phyloP scores from a whole-genome alignment of 2,113 vertebrate species.

The Baryphthengus martii region DNA sequence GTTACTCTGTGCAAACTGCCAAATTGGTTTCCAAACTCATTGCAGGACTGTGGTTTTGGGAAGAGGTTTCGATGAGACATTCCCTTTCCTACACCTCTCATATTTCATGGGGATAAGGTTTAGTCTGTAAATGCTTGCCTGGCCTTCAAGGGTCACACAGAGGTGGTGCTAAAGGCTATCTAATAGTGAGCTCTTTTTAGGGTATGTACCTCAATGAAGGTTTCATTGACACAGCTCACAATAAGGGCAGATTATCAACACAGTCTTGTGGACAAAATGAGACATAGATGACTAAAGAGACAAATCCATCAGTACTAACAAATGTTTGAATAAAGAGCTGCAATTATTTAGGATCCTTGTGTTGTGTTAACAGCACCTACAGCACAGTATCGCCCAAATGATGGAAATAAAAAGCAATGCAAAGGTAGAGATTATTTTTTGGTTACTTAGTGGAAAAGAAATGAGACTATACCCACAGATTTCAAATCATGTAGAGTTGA shows the following conservation, averaged over 20 bases:
- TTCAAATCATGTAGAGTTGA: background rate
- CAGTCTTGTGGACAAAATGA: background rate
- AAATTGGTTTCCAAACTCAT: background rate
- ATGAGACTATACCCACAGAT: background rate
- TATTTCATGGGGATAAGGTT: background rate
- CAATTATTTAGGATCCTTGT: background rate
- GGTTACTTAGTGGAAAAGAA: background rate
- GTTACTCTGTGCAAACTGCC: background rate
- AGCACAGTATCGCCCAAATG: background rate
- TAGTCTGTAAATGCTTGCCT: background rate
- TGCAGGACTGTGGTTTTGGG: background rate
- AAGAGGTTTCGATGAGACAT: background rate
- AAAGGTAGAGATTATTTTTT: background rate
- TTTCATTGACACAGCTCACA: background rate
- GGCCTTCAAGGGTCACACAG: background rate
- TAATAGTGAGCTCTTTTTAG: background rate
- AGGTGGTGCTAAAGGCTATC: background rate
- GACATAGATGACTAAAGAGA: background rate
- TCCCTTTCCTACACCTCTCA: background rate
- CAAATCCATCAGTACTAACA: background rate
- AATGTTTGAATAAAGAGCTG: background rate
- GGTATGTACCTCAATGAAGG: background rate
- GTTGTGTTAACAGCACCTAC: background rate
- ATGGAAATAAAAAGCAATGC: background rate
- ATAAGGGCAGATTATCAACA: background rate